Evolutionary conservation across 1,140 invertebrate genomes (phyloP).

Genomic region (Elymnias hypermnestra): DNA sequence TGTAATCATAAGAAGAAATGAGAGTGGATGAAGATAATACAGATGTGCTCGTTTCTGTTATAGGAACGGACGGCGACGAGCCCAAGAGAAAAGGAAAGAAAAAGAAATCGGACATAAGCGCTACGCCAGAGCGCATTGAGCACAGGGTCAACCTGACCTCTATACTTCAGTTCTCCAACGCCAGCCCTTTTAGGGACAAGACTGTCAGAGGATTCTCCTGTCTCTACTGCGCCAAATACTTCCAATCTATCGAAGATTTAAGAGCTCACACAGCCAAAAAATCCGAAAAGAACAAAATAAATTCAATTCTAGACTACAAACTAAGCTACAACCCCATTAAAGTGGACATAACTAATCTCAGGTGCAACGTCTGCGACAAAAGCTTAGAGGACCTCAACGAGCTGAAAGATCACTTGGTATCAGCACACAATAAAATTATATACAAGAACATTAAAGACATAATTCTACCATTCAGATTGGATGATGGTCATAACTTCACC

Average conservation of each 20-base stretch:
- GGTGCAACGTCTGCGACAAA: constrained; percentile 47
- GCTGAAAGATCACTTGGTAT: constrained; percentile 45
- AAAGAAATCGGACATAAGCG: constrained; percentile 57
- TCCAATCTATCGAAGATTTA: constrained; percentile 48
- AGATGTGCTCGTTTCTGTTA: constrained; percentile 68
- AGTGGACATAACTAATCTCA: constrained; percentile 57
- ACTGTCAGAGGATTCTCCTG: constrained; percentile 63
- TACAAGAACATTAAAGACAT: constrained; percentile 64
- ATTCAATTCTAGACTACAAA: constrained; percentile 65
- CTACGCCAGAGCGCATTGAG: constrained; percentile 62
- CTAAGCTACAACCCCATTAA: constrained; percentile 67
- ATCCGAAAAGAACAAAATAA: constrained; percentile 58
- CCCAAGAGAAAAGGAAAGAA: constrained; percentile 58
- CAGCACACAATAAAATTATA: constrained; percentile 50
- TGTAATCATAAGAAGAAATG: constrained; percentile 33
- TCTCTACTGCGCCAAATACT: constrained; percentile 60
- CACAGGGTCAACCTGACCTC: constrained; percentile 66
- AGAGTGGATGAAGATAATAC: constrained; percentile 58
- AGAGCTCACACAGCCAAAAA: constrained; percentile 50
- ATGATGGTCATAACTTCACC: constrained; percentile 52
- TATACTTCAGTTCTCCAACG: constrained; percentile 65
- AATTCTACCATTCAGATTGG: constrained; percentile 58
- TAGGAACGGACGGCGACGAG: constrained; percentile 59
- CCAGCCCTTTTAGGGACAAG: constrained; percentile 63
- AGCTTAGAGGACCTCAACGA: constrained; percentile 52